Evolutionary conservation across 2,113 vertebrate genomes (phyloP).

Genomic region (Athene cunicularia): DNA sequence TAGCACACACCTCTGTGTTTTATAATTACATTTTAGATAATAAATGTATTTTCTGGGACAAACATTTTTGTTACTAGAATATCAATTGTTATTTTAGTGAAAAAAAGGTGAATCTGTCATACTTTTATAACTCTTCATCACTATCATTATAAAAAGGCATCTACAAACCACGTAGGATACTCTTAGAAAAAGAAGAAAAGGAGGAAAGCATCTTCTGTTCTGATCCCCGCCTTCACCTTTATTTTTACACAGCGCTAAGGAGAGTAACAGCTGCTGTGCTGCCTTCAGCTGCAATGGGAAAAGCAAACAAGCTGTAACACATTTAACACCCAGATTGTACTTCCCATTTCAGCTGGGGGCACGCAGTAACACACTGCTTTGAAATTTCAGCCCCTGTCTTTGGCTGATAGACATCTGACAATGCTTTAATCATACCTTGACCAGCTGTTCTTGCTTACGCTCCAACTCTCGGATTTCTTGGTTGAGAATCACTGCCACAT

Average conservation of each 20-base stretch:
- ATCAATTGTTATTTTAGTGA: not conserved
- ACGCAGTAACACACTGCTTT: not conserved
- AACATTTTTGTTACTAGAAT: not conserved
- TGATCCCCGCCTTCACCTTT: not conserved
- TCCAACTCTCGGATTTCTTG: slow-evolving; percentile 91
- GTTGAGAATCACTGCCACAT: slow-evolving; percentile 87
- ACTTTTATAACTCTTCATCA: not conserved
- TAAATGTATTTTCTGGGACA: not conserved
- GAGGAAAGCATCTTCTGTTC: not conserved
- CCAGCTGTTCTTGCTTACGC: slow-evolving; percentile 87
- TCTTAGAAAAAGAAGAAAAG: not conserved
- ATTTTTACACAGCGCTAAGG: not conserved
- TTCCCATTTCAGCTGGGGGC: not conserved
- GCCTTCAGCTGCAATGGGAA: not conserved
- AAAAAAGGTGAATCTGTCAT: not conserved
- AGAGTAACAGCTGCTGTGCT: not conserved
- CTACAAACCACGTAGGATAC: not conserved
- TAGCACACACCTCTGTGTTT: not conserved
- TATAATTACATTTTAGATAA: not conserved
- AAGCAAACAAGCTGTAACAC: not conserved
- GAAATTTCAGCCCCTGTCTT: not conserved
- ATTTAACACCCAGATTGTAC: accelerated
- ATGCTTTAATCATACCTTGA: slow-evolving; percentile 81
- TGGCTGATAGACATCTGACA: not conserved
- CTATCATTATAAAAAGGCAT: not conserved